Base-by-base conservation (phyloP, 2,888 invertebrate genomes). In the Epinotia bilunana region DNA sequence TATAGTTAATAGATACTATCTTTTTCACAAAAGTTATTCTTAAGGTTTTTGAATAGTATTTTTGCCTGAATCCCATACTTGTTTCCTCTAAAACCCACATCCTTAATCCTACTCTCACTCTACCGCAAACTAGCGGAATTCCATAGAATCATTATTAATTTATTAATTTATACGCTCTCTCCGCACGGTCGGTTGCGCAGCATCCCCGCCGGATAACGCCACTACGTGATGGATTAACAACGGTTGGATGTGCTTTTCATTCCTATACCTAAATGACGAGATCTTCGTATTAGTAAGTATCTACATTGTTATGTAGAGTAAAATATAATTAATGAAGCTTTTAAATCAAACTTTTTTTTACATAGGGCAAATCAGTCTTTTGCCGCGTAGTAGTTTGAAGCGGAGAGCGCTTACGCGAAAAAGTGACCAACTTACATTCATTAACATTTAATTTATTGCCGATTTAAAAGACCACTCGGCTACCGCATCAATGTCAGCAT, bases 121-220 rank as follows among this genome's bases (percentile, higher is more conserved):
- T 82, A 83, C 78, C 80, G 79, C 72, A 75, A 83, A 83, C 85
- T 89, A 90, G 91, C 89, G 92, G 92, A 92, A 92, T 93, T 92
- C 89, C 92, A 90, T 91, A 91, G 90, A 90, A 91, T 91, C 88
- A 91, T 92, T 90, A 92, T 93, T 93, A 93, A 93, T 93, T 93
- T 93, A 93, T 93, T 94, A 91, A 94, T 93, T 88, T 90, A 93
- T 91, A 92, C 93, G 91, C 82, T 85, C 84, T 90, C 88, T 89
- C 90, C 90, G 88, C 90, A 89, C 90, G 92, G 90, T 88, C 87
- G 87, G 91, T 75, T 89, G 90, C 83, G 74, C 76, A 53, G 74
- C 64, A 65, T 74, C 70, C 74, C 28, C 74, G 65, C 28, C 65
- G 65, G 76, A 76, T 76, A 76, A 76, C 74, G 73, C 74, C 76